Percentiles rank a stretch among this genome's conserved stretches.
These are phyloP conservation scores for Mareca strepera DNA, from an alignment of 2,797 vertebrate genomes.

Conservation along the genomic window DNA sequence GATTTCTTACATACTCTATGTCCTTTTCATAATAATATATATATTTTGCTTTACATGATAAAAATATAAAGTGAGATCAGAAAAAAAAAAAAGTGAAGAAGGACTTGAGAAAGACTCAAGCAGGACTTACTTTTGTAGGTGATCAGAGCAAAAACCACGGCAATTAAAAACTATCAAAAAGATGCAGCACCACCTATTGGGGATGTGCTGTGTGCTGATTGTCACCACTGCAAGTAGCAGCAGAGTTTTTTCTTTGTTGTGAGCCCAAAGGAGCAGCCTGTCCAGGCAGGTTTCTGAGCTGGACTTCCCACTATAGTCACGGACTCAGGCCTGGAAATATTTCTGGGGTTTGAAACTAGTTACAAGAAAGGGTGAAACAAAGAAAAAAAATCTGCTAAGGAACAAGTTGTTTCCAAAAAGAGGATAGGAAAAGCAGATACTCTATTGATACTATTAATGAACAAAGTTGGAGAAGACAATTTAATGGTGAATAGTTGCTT, in stretches of 20 bases:
- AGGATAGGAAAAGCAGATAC: neutral
- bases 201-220: neutral
- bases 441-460: neutral
- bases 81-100: neutral
- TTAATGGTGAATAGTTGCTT: neutral
- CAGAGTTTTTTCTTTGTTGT: neutral
- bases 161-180: neutral
- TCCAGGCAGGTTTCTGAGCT: neutral
- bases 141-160: neutral
- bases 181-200: conserved; percentile 65
- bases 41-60: neutral
- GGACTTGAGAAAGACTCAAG: neutral
- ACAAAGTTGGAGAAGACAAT: neutral
- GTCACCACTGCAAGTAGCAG: neutral
- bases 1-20: neutral
- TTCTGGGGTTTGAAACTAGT: neutral
- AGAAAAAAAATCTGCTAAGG: neutral
- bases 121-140: neutral
- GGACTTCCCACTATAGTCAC: no score
- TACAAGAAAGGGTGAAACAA: neutral
- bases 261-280: neutral
- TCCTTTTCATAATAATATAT: neutral
- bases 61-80: neutral
- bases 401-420: neutral
- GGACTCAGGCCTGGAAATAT: no score